These are phyloP conservation scores for Sarcophaga carnaria DNA, from an alignment of 2,888 invertebrate genomes.

Conservation along the genomic window DNA sequence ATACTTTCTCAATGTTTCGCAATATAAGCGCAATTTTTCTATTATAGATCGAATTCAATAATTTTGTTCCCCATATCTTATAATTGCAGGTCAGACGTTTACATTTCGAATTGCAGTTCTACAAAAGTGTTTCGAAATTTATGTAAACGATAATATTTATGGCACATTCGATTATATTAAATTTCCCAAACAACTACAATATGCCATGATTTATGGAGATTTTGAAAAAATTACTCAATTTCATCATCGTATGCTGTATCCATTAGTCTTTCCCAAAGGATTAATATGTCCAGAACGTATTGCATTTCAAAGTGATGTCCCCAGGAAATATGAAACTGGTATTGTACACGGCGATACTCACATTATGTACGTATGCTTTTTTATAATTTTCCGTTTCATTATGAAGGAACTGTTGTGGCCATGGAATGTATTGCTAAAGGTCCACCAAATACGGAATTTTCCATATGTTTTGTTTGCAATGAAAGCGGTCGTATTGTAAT, in stretches of 20 bases:
- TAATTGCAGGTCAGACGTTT: constrained; percentile 77
- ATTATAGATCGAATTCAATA: not conserved
- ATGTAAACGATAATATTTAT: constrained; percentile 80
- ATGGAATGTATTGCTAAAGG: constrained; percentile 81
- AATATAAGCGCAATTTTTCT: too few relatives aligned
- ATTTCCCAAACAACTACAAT: constrained; percentile 80
- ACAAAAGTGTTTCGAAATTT: constrained; percentile 81
- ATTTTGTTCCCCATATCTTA: not conserved
- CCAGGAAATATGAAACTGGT: constrained; percentile 79
- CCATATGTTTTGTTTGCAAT: constrained; percentile 81
- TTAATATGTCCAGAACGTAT: constrained; percentile 78
- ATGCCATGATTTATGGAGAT: constrained; percentile 78
- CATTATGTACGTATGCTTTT: too few relatives aligned
- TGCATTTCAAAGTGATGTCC: constrained; percentile 81
- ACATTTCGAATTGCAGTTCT: constrained; percentile 80
- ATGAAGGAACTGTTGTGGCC: constrained; percentile 79
- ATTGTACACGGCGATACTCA: not conserved
- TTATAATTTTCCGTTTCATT: not conserved
- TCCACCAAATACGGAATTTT: constrained; percentile 79
- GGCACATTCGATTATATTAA: constrained; percentile 80
- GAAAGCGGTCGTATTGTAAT: constrained; percentile 79
- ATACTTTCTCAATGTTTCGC: too few relatives aligned
- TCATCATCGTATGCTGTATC: constrained; percentile 81
- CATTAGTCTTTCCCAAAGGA: constrained; percentile 79
- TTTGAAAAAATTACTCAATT: constrained; percentile 81